Evolutionary conservation across 2,888 invertebrate genomes (phyloP).

Genomic region (Parascotia fuliginaria): DNA sequence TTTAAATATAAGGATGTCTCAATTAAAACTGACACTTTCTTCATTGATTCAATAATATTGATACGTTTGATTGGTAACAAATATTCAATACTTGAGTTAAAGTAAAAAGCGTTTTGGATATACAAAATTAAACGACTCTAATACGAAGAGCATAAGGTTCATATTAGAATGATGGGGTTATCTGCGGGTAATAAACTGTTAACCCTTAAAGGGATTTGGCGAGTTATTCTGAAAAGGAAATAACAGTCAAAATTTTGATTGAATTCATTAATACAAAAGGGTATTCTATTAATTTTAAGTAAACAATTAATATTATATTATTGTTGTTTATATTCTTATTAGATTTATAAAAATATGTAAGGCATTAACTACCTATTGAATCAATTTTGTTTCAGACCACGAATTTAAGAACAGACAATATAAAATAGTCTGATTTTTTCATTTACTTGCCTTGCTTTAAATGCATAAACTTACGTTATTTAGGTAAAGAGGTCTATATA

Average conservation of each 20-base stretch:
- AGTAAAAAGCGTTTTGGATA: slow-evolving; percentile 39
- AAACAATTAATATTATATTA: neutral
- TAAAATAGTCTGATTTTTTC: too few species aligned
- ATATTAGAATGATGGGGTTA: neutral
- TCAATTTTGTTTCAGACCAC: too few species aligned
- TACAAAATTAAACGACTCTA: slow-evolving; percentile 1
- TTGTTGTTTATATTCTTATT: too few species aligned
- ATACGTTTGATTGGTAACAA: slow-evolving; percentile 63
- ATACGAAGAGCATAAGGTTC: too few species aligned
- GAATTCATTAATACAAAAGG: neutral
- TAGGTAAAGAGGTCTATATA: too few species aligned
- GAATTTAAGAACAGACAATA: too few species aligned
- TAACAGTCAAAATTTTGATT: slow-evolving; percentile 6
- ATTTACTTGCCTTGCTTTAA: too few species aligned
- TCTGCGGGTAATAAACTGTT: slow-evolving; percentile 2
- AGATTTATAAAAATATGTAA: too few species aligned
- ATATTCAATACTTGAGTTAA: slow-evolving; percentile 53
- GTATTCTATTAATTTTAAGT: neutral
- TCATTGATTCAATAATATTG: slow-evolving; percentile 62
- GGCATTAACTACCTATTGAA: too few species aligned
- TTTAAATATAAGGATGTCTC: slow-evolving; percentile 53
- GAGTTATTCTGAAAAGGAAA: slow-evolving; percentile 15
- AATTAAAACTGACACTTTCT: slow-evolving; percentile 70
- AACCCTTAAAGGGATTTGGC: slow-evolving; percentile 28
- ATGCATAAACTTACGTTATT: too few species aligned